A percentile compares a stretch with the other conserved stretches of the same genome.
These are phyloP conservation scores for Lasioglossum lativentre DNA, from an alignment of 2,888 invertebrate species.

Conservation along the genomic window DNA sequence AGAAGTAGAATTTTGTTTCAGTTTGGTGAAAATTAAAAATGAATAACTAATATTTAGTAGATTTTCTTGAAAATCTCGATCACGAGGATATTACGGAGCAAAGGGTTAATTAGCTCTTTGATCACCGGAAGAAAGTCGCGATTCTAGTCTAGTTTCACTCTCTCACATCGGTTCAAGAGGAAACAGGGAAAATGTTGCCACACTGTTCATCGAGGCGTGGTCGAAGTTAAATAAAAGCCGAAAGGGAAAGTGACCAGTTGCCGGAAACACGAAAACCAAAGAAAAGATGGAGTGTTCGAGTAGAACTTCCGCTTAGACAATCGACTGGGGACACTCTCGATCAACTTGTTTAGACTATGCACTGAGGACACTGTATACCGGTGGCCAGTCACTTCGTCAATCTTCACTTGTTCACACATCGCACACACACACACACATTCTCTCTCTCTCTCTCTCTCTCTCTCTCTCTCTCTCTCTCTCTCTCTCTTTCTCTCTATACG, in stretches of 20 bases:
- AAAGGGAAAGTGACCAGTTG: conserved; percentile 41
- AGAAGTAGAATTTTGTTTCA: no score
- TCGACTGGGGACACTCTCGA: conserved; percentile 16
- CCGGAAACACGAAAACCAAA: background rate
- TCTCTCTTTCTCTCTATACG: conserved; percentile 22
- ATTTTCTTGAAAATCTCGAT: background rate
- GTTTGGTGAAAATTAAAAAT: background rate
- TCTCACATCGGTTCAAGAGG: background rate
- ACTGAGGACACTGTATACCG: conserved; percentile 34
- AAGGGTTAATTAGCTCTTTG: background rate
- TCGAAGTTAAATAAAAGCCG: conserved; percentile 36
- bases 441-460: conserved; percentile 24
- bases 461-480: conserved; percentile 28
- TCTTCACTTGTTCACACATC: background rate
- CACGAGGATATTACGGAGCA: background rate
- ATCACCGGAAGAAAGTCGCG: background rate
- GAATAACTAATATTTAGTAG: background rate
- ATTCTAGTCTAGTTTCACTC: background rate
- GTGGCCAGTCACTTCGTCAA: background rate
- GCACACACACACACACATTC: background rate
- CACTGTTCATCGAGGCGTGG: conserved; percentile 34
- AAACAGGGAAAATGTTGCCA: background rate
- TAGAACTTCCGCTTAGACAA: conserved; percentile 17
- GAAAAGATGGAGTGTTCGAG: background rate
- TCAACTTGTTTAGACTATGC: conserved; percentile 13